Conservation (phyloP, 2,888 invertebrate genomes). For the Chrysolina americana region DNA sequence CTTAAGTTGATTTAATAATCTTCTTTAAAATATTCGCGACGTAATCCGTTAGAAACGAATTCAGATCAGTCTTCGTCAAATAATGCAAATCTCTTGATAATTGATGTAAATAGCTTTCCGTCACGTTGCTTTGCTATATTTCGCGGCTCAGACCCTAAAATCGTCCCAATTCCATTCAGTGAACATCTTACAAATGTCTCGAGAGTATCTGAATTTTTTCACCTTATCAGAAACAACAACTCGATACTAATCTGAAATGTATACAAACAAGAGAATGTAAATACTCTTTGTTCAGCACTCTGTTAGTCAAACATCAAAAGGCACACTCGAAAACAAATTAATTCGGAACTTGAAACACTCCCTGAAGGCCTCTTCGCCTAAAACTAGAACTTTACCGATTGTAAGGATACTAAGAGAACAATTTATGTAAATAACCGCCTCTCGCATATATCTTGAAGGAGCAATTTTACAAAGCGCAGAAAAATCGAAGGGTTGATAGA, state of each 20-base stretch:
- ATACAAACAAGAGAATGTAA: constrained; percentile 6
- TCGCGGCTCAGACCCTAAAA: neutral
- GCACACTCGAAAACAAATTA: constrained; percentile 2
- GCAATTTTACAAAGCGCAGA: neutral
- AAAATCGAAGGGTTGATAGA: neutral
- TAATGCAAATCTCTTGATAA: no score
- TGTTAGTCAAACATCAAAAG: constrained; percentile 6
- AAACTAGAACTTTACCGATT: neutral
- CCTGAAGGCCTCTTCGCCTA: neutral
- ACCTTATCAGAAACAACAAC: neutral
- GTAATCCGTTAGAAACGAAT: no score
- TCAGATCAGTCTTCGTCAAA: no score
- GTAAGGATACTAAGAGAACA: neutral
- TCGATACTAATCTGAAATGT: neutral
- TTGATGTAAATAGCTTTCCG: no score
- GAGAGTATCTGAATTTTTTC: neutral
- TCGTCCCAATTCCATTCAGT: neutral
- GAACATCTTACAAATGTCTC: constrained; percentile 60
- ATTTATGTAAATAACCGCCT: neutral
- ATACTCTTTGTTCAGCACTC: constrained; percentile 6
- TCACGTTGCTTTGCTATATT: no score
- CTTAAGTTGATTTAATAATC: no score
- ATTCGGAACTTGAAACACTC: neutral
- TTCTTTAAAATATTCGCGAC: no score
- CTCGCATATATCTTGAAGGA: neutral